Percentiles rank a stretch among this genome's conserved stretches.
Conservation (phyloP, 1,140 invertebrate species). For the Charaxes varanes region DNA sequence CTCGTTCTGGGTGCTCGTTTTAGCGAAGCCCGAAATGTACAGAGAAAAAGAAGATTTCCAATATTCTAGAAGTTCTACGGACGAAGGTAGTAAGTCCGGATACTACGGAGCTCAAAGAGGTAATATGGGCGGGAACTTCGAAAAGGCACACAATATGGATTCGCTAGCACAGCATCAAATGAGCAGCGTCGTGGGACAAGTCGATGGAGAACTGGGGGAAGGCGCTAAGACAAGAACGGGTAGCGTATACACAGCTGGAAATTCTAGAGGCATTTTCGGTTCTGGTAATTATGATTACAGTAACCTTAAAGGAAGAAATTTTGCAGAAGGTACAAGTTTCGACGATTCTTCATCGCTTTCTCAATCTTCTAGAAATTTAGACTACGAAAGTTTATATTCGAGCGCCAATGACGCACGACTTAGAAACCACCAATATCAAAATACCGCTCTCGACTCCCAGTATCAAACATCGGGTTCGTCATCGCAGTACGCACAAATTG, state of each 20-base stretch:
- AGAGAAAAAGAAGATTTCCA: constrained; percentile 70
- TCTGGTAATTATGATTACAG: constrained; percentile 49
- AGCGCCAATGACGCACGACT: constrained; percentile 24
- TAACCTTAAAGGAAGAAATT: constrained; percentile 53
- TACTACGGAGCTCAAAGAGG: constrained; percentile 65
- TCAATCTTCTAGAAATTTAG: constrained; percentile 19
- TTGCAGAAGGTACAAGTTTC: constrained; percentile 36
- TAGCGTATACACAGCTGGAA: constrained; percentile 56
- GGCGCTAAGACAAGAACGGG: constrained; percentile 49
- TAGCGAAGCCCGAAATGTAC: constrained; percentile 58
- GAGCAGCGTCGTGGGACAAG: constrained; percentile 52
- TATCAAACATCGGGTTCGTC: constrained; percentile 21
- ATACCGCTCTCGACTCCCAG: constrained; percentile 21
- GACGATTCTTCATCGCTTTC: constrained; percentile 31
- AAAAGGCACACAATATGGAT: constrained; percentile 70
- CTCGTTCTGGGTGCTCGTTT: constrained; percentile 33
- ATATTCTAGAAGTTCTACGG: constrained; percentile 63
- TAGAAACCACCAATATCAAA: constrained; percentile 26
- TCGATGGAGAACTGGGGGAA: constrained; percentile 60
- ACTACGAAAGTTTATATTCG: constrained; percentile 20
- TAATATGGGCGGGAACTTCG: constrained; percentile 70
- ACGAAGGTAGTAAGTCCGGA: constrained; percentile 59
- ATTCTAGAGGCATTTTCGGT: constrained; percentile 56
- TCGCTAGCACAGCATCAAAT: constrained; percentile 59
- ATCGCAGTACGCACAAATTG: constrained; percentile 24